Conservation (phyloP, 2,113 vertebrate genomes). For the Tragelaphus scriptus region DNA sequence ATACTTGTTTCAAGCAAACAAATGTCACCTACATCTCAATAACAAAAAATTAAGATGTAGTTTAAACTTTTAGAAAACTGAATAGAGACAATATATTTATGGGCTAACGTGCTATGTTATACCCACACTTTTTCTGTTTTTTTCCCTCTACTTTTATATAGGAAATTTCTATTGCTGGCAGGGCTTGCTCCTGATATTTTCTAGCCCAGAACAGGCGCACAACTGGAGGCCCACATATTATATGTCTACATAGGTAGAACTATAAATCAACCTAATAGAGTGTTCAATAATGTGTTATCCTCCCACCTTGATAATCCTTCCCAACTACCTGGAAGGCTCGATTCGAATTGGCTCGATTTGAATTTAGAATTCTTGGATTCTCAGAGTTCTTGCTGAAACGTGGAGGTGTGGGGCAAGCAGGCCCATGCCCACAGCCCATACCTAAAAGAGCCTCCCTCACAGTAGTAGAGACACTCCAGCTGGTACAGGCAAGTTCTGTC, state of each 20-base stretch:
- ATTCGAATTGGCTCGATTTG: neutral
- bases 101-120: neutral
- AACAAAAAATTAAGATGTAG: slow-evolving; percentile 5
- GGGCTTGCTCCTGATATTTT: neutral
- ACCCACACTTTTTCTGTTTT: neutral
- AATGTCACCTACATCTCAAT: slow-evolving; percentile 11
- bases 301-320: neutral
- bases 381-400: neutral
- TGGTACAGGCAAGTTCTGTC: neutral
- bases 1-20: slow-evolving; percentile 52
- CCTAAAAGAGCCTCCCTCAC: neutral
- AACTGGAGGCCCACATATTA: neutral
- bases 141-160: neutral
- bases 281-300: neutral
- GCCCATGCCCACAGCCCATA: neutral
- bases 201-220: neutral
- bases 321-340: neutral
- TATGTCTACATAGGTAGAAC: neutral
- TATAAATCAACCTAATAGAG: neutral
- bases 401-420: neutral
- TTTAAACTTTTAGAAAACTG: slow-evolving; percentile 28
- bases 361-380: neutral
- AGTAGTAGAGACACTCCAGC: neutral
- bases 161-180: neutral
- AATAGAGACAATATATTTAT: neutral